Evolutionary conservation across 2,888 invertebrate species (phyloP).

Genomic region (Caenorhabditis wallacei): DNA sequence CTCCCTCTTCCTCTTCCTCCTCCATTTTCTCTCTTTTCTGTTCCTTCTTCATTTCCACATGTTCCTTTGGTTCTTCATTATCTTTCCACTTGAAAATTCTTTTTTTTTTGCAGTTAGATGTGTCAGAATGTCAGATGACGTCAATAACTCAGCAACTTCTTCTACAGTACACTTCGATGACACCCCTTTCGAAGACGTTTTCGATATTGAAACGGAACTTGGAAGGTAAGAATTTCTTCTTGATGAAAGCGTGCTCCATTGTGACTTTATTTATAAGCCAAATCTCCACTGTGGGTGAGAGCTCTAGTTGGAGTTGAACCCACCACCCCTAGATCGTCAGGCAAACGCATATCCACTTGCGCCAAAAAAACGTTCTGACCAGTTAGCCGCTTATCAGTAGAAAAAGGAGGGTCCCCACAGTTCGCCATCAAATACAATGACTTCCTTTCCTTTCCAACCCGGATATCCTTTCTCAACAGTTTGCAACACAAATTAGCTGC

Average conservation of each 20-base stretch:
- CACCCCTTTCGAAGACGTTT: constrained; percentile 85
- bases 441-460: no score
- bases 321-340: no score
- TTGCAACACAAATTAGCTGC: constrained; percentile 6
- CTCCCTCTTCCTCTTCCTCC: constrained; percentile 17
- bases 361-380: no score
- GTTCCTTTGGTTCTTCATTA: background rate
- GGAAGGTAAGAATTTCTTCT: constrained; percentile 84
- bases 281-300: no score
- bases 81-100: background rate
- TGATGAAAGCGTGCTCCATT: background rate
- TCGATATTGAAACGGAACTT: constrained; percentile 86
- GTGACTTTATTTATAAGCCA: no score
- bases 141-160: constrained; percentile 46
- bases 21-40: background rate
- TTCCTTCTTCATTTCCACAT: background rate
- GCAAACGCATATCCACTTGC: no score
- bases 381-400: no score
- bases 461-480: background rate
- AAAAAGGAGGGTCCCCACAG: no score
- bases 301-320: no score
- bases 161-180: constrained; percentile 82
- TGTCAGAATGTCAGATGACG: constrained; percentile 65
- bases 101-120: constrained; percentile 51
- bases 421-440: no score